Percentiles rank a stretch among this genome's conserved stretches.
phyloP scores from a whole-genome alignment of 1,140 invertebrate genomes.

The Sweltsa coloradensis region DNA sequence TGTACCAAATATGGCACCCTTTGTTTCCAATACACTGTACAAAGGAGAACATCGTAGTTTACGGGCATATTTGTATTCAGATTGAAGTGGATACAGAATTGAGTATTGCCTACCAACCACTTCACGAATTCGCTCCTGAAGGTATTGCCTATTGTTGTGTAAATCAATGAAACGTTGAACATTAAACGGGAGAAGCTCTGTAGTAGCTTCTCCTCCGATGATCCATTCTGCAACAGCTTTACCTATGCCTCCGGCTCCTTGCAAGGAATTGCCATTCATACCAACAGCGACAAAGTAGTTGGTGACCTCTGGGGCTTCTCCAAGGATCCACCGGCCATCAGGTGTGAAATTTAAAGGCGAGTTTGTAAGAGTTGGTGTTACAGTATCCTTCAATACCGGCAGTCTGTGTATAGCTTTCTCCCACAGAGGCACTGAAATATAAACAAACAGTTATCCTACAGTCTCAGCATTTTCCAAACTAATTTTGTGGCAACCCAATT shows the following conservation, averaged over 20 bases:
- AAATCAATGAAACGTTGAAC: constrained; percentile 68
- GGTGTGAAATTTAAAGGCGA: constrained; percentile 71
- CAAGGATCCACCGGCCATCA: constrained; percentile 52
- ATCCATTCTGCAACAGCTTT: constrained; percentile 63
- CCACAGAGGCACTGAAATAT: constrained; percentile 33
- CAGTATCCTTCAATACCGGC: constrained; percentile 43
- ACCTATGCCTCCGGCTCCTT: constrained; percentile 62
- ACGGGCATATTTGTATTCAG: constrained; percentile 51
- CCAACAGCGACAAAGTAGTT: constrained; percentile 76
- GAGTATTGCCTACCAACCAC: constrained; percentile 52
- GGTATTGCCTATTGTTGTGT: constrained; percentile 67
- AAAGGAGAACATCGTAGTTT: constrained; percentile 66
- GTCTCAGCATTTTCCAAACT: no score
- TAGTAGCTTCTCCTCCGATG: constrained; percentile 47
- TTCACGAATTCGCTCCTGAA: constrained; percentile 60
- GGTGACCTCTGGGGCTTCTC: constrained; percentile 55
- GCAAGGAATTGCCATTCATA: constrained; percentile 50
- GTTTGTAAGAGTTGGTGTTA: constrained; percentile 44
- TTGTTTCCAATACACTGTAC: constrained; percentile 58
- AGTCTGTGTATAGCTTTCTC: constrained; percentile 51
- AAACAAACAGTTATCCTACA: no score
- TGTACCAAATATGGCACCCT: constrained; percentile 67
- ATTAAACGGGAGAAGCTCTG: constrained; percentile 49
- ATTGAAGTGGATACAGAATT: constrained; percentile 50
- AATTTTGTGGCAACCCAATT: no score